Base-by-base conservation (phyloP, 1,140 invertebrate genomes). In the Pseudobourletiella spinata region DNA sequence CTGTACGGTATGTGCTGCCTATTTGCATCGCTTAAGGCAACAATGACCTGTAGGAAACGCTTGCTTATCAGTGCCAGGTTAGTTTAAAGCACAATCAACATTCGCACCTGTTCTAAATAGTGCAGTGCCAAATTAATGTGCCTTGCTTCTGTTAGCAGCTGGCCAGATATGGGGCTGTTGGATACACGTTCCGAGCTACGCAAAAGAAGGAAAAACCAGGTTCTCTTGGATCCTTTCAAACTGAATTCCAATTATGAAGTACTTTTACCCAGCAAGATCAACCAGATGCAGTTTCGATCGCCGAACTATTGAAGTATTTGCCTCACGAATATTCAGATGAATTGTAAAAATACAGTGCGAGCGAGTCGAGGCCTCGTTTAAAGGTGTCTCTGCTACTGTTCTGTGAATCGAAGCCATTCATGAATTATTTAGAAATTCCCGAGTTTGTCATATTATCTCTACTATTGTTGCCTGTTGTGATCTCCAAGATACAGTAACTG, bases 291-390 rank as follows among this genome's bases (percentile, higher is more conserved):
- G 73, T 72, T 85, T 85, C 2, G 82, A 77, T 70, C 76, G 76
- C 32, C 76, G 73, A 29, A 81, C 75, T 22, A 73, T 76, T 18
- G 78, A 76, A 56, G 75, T 76, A 2, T 76, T 76, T 28, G 74
- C 67, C 61, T 79, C 75, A 51, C 78, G 76, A 8, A 76, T 73
- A 14, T 76, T 78, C 0, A 86, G 60, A 65, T 83, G 79, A 18
- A 84, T 78, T 2, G 83, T 84, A 70, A 85, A 85, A 54, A 86
- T 81, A 68, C 83, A 84, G 68, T 86, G 84, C 2, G 83, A 85
- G 66, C 84, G 74, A 15, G 83, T 84, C 3, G 84, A 86, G 25
- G 78, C 78, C 54, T 79, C 78, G 72, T 85, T 86, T 79, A 84
- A 80, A 2, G 82, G 81, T 2, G 84, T 86, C 71, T 83, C 82